Evolutionary conservation across 2,113 vertebrate genomes (phyloP).

Genomic region (Scomber colias): DNA sequence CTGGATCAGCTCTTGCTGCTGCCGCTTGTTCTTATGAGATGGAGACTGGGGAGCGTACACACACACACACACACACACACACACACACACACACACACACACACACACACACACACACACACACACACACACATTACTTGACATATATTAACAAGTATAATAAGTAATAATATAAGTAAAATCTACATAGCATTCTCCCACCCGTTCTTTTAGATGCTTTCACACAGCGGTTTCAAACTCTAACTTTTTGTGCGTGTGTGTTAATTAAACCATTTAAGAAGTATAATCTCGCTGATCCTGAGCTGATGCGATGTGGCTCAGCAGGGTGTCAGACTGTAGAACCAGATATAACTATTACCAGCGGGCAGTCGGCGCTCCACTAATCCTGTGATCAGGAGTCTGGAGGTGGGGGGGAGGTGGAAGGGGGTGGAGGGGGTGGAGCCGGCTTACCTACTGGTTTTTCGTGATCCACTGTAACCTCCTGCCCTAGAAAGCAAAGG

Average conservation of each 20-base stretch:
- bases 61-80: neutral
- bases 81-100: neutral
- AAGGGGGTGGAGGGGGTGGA: conserved; percentile 5
- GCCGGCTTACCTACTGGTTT: conserved; percentile 32
- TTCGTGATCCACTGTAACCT: conserved; percentile 13
- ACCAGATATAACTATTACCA: conserved; percentile 44
- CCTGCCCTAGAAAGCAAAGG: conserved; percentile 10
- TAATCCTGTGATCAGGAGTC: conserved; percentile 59
- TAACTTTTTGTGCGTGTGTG: conserved; percentile 1
- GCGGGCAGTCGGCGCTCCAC: conserved; percentile 19
- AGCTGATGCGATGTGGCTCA: conserved; percentile 53
- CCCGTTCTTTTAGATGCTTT: neutral
- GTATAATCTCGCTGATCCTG: conserved; percentile 35
- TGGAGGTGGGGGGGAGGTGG: conserved; percentile 41
- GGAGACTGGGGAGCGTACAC: conserved; percentile 79
- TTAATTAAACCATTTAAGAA: conserved; percentile 42
- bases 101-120: neutral
- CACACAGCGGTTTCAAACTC: neutral
- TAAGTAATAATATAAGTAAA: neutral
- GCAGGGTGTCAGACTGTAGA: conserved; percentile 35
- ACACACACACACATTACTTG: neutral
- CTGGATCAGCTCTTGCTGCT: conserved; percentile 95
- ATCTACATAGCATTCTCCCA: conserved; percentile 7
- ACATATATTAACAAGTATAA: neutral
- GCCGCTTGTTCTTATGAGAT: conserved; percentile 89